Evolutionary conservation across 2,888 invertebrate genomes (phyloP).

Genomic region (Agonopterix arenella): DNA sequence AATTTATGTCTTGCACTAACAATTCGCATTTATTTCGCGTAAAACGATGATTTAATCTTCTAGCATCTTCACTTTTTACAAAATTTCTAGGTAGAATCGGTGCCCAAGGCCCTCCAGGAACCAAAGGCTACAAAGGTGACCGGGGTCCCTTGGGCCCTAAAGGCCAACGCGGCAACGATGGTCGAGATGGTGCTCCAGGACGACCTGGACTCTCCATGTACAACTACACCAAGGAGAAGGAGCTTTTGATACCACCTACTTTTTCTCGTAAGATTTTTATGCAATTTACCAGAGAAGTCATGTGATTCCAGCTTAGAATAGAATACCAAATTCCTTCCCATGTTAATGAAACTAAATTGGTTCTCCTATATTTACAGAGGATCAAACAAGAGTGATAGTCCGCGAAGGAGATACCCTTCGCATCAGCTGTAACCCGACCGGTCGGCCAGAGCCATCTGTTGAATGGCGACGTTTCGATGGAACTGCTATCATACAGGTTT

Average conservation of each 20-base stretch:
- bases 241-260: constrained; percentile 90
- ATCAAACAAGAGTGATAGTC: constrained; percentile 81
- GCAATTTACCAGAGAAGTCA: no score
- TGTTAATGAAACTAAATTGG: neutral
- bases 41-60: no score
- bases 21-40: no score
- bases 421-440: constrained; percentile 88
- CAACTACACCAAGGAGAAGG: constrained; percentile 81
- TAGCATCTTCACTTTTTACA: neutral
- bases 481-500: constrained; percentile 60
- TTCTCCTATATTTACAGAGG: constrained; percentile 35
- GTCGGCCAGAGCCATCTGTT: constrained; percentile 85
- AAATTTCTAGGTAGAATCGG: constrained; percentile 77
- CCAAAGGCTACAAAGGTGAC: constrained; percentile 84
- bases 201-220: constrained; percentile 89
- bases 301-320: neutral
- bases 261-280: constrained; percentile 74
- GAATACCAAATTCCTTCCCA: neutral
- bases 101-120: constrained; percentile 81
- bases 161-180: constrained; percentile 85
- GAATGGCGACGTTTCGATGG: constrained; percentile 86
- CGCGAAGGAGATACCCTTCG: constrained; percentile 88
- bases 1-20: no score
- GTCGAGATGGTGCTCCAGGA: constrained; percentile 85
- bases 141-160: constrained; percentile 81